Evolutionary conservation across 2,113 vertebrate genomes (phyloP).

Genomic region (Chamaea fasciata): DNA sequence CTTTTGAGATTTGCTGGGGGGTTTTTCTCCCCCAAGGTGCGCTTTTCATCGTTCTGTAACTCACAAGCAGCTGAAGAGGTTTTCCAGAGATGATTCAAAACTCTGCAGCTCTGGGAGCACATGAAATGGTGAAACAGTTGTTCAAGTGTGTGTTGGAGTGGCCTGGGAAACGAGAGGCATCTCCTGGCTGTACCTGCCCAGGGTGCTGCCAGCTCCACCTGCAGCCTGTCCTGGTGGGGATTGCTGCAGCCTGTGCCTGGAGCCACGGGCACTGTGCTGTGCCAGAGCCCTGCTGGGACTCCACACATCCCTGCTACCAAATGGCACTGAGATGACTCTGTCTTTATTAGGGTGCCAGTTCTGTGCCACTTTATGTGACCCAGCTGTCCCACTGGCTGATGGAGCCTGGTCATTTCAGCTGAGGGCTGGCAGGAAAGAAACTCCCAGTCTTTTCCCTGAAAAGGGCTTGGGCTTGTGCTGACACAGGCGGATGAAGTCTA

Average conservation of each 20-base stretch:
- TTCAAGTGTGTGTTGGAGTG: neutral
- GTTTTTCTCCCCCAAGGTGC: neutral
- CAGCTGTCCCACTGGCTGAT: neutral
- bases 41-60: neutral
- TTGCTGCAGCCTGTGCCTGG: neutral
- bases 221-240: neutral
- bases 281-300: neutral
- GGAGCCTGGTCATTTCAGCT: neutral
- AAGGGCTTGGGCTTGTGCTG: neutral
- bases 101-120: neutral
- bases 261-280: neutral
- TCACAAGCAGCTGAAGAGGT: neutral
- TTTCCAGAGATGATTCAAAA: neutral
- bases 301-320: neutral
- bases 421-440: neutral
- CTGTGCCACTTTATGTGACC: neutral
- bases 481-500: neutral
- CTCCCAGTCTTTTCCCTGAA: neutral
- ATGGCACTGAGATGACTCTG: neutral
- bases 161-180: neutral
- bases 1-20: neutral
- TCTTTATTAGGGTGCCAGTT: neutral
- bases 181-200: neutral
- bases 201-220: neutral
- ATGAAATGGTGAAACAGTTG: neutral